Evolutionary conservation across 2,888 invertebrate genomes (phyloP), one percentile per base, ranked within the genome.

Genomic region (Aplocera efformata): DNA sequence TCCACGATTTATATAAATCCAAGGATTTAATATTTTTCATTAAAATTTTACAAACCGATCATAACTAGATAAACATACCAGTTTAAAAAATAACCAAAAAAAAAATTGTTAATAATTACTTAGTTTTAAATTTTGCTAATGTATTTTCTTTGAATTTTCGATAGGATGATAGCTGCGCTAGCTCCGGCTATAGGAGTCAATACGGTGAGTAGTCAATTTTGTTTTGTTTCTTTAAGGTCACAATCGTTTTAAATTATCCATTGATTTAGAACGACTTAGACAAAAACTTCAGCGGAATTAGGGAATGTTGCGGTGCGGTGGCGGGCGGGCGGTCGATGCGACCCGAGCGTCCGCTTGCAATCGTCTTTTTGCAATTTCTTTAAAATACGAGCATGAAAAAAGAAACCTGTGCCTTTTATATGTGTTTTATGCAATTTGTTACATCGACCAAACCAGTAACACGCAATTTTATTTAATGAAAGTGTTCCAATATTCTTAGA

Each of bases 361-460:
- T 84, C 67, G 54, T 82, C 66, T 54, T 86, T 85, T 88, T 85
- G 80, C 77, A 75, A 76, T 77, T 78, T 82, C 70, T 68, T 67
- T 63, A 72, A 78, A 79, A 67, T 53, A 63, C 63, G 60, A 67
- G 63, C 62, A 60, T 32, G 25, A 27, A 39, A 39, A 44, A 39
- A 34, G 7, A 21, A 32, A 25, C 22, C 1, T 29, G 10, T 11
- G 10, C 6, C 22, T 10, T 13, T 1, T 21, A 21, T 21, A n/a
- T n/a, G n/a, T n/a, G n/a, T 44, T 26, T 33, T 26, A 22, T 3
- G 5, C 5, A 17, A 17, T 3, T 3, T 17, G 13, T 17, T 17
- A 3, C 5, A 5, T 17, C 13, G 5, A 3, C 13, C 13, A 17
- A 17, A 3, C 13, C 13, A 17, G 13, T 17, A 17, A 17, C 2